Evolutionary conservation across 2,888 invertebrate species (phyloP).

Genomic region (Listrodromus nycthemerus): DNA sequence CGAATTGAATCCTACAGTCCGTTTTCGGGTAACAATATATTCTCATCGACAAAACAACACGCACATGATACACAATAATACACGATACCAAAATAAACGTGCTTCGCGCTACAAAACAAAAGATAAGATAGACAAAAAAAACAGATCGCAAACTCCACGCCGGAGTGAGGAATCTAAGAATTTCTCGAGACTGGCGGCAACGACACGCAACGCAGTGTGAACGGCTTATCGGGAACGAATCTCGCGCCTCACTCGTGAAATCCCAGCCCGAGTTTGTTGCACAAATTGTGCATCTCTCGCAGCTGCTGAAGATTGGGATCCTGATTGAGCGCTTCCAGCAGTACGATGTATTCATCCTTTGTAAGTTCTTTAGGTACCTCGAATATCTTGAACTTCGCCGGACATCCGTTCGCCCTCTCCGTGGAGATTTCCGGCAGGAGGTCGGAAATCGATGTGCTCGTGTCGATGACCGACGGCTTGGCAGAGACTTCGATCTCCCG

Average conservation of each 20-base stretch:
- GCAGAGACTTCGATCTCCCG: slow-evolving; percentile 76
- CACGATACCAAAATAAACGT: slow-evolving; percentile 43
- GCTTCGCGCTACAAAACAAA: slow-evolving; percentile 41
- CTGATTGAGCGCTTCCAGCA: slow-evolving; percentile 73
- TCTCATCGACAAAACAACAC: slow-evolving; percentile 28
- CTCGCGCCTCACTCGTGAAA: slow-evolving; percentile 58
- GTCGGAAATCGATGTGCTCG: slow-evolving; percentile 77
- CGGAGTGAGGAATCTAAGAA: slow-evolving; percentile 44
- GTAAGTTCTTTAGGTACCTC: slow-evolving; percentile 73
- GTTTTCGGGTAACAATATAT: slow-evolving; percentile 16
- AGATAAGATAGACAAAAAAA: not conserved
- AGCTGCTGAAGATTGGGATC: slow-evolving; percentile 71
- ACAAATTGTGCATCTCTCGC: slow-evolving; percentile 71
- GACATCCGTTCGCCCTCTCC: slow-evolving; percentile 4
- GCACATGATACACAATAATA: slow-evolving; percentile 36
- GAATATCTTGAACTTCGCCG: slow-evolving; percentile 72
- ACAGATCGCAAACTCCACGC: slow-evolving; percentile 28
- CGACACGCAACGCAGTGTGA: not conserved
- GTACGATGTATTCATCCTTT: slow-evolving; percentile 73
- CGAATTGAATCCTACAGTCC: slow-evolving; percentile 53
- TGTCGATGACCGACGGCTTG: slow-evolving; percentile 76
- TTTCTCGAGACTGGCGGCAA: slow-evolving; percentile 2
- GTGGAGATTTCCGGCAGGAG: slow-evolving; percentile 66
- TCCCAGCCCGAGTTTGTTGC: slow-evolving; percentile 71
- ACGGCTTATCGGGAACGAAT: not conserved